Percentiles rank a stretch among this genome's conserved stretches.
These are phyloP conservation scores for Diachasma alloeum DNA, from an alignment of 1,140 invertebrate species.

Conservation along the genomic window DNA sequence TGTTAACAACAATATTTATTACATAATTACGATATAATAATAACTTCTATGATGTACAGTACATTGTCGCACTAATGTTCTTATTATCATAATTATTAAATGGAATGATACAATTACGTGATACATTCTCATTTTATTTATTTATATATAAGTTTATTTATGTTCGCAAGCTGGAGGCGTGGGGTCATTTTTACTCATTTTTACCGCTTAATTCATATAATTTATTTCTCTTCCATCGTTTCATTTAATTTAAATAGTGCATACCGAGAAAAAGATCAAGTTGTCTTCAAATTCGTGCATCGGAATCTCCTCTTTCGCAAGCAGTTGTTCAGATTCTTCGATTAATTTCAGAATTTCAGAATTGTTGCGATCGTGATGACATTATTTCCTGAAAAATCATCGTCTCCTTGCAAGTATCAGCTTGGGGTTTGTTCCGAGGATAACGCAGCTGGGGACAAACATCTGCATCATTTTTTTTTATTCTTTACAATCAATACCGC, in stretches of 20 bases:
- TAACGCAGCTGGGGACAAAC: conserved; percentile 27
- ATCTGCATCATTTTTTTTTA: conserved; percentile 24
- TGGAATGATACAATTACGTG: conserved; percentile 63
- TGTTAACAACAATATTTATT: conserved; percentile 68
- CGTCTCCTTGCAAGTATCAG: conserved; percentile 1
- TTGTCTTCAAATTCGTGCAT: neutral
- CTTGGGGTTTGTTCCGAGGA: neutral
- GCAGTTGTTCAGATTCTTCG: neutral
- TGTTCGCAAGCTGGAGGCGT: conserved; percentile 35
- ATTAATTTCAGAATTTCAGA: neutral
- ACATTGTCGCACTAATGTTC: conserved; percentile 59
- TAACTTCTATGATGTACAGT: conserved; percentile 65
- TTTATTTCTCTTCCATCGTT: neutral
- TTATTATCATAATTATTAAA: conserved; percentile 60
- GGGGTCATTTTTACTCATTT: conserved; percentile 19
- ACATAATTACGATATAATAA: conserved; percentile 66
- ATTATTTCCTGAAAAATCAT: neutral
- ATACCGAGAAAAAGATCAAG: conserved; percentile 4
- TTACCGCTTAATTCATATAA: conserved; percentile 7
- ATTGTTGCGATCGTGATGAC: neutral
- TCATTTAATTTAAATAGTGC: neutral
- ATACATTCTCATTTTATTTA: conserved; percentile 48
- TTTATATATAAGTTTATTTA: conserved; percentile 12
- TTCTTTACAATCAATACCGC: conserved; percentile 31
- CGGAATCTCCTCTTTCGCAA: neutral